Evolutionary conservation across 2,888 invertebrate genomes (phyloP), one percentile per base, ranked within the genome.

Genomic region (Pseudococcus jackbeardsleyi): DNA sequence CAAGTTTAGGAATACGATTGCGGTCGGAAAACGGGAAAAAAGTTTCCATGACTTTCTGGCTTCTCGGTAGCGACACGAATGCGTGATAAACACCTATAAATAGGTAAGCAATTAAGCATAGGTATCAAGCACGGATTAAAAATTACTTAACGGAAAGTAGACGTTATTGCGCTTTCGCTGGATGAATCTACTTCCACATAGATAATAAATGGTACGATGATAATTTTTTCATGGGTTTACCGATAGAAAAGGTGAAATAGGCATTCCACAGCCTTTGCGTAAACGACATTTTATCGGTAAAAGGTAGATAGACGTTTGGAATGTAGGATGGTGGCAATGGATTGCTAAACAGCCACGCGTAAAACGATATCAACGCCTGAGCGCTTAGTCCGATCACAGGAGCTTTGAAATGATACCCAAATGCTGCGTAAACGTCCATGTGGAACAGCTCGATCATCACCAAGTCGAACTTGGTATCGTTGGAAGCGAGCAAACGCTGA

Each of bases 361-460:
- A 93, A 88, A 93, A 92, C 93, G 94, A 95, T 0, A 94, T 94
- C 85, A 94, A 89, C n/a, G 93, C 92, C 89, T 93, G 93, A 3
- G 94, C 93, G 11, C 93, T 93, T 5, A 94, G 90, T 0, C 92
- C 92, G 0, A 95, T 92, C 0, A 94, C 93, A 0, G 95, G 95
- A 0, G 93, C 94, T 77, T 93, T 91, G 15, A 95, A 92, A 90
- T 94, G 93, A 90, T 95, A 93, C 0, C 94, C 94, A 46, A 96
- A 91, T 1, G 94, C 94, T 90, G 95, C 91, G 91, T 94, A 94
- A 91, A 96, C 96, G 90, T 96, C 95, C 87, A 93, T 93, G 90
- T 95, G 95, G 91, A 96, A 96, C 89, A 93, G 93, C 91, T 96
- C 96, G 87, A 94, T 92, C 0, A 96, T 91, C 7, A 95, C 92